Evolutionary conservation across 2,797 vertebrate species (phyloP), one percentile per base, ranked within the genome.

Genomic region (Mormyrus proboscirostris): DNA sequence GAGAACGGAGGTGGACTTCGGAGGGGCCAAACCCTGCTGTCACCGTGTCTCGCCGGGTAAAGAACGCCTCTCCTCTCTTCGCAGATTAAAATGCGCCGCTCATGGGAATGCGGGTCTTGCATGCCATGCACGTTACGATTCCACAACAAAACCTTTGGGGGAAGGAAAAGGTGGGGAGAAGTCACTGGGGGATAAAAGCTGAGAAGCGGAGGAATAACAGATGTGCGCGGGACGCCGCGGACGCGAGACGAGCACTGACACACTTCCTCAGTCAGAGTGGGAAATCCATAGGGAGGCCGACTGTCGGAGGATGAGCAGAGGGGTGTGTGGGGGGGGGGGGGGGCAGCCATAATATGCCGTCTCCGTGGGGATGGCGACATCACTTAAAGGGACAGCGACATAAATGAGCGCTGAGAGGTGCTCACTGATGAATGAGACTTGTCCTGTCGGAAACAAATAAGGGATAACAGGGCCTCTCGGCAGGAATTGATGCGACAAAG

Each of bases 381-480:
- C 59, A 62, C 44, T 84, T 86, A 49, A 89, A 65, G 82, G 47
- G 82, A 44, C 44, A 59, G 41, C 76, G n/a, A 51, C 82, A 57
- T 89, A 89, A 89, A 89, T 19, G 85, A 44, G 62, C 29, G n/a
- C 25, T 12, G 25, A 86, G 82, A 86, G 59, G 6, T 25, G 76
- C 19, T 49, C 41, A 33, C 82, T 86, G 84, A 76, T 19, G 38
- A 89, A 89, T 86, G 79, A 89, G 82, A 25, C 79, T 73, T 33
- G 84, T 50, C 51, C 49, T 55, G 84, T 89, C 5, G 19, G 59
- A 29, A 19, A 50, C 57, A 76, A 53, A 89, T 53, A 84, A 53
- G 62, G 84, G 62, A 86, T 25, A 76, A 87, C 83, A 5, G 25
- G 47, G 47, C 57, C 16, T 25, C 84, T 50, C n/a, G 5, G 57